Conservation (phyloP, 1,140 invertebrate species). For the Apolygus lucorum region DNA sequence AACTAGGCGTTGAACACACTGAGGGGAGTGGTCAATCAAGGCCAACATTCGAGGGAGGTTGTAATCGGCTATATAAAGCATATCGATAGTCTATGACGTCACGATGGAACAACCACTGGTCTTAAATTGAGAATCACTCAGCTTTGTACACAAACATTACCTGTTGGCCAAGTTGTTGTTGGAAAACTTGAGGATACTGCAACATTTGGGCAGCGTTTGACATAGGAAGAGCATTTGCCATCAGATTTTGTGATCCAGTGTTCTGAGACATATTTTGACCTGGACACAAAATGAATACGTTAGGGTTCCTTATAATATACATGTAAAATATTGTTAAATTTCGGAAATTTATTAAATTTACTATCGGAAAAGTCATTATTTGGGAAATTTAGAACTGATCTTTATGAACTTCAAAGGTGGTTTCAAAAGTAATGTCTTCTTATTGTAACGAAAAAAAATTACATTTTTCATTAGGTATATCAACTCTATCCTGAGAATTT, state of each 20-base stretch:
- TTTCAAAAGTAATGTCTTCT: too few species aligned
- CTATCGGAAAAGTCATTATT: neutral
- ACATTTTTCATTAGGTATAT: too few species aligned
- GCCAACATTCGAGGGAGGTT: too few species aligned
- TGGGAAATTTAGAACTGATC: too few species aligned
- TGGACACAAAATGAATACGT: neutral
- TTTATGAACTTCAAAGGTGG: too few species aligned
- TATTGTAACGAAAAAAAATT: too few species aligned
- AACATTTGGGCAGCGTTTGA: conserved; percentile 21
- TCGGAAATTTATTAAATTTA: neutral
- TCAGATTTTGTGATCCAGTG: neutral
- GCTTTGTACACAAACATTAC: neutral
- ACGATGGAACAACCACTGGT: neutral
- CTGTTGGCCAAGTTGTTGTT: conserved; percentile 24
- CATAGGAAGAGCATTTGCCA: conserved; percentile 2
- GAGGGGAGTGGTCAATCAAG: too few species aligned
- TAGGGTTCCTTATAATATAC: too few species aligned
- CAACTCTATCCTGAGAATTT: too few species aligned
- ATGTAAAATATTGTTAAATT: neutral
- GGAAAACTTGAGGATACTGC: conserved; percentile 30
- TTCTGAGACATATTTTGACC: neutral
- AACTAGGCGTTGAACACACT: too few species aligned
- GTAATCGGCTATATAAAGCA: too few species aligned
- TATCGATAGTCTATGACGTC: too few species aligned
- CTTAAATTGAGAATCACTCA: neutral